These are phyloP conservation scores for Erannis defoliaria DNA, from an alignment of 2,888 invertebrate species.

Conservation along the genomic window DNA sequence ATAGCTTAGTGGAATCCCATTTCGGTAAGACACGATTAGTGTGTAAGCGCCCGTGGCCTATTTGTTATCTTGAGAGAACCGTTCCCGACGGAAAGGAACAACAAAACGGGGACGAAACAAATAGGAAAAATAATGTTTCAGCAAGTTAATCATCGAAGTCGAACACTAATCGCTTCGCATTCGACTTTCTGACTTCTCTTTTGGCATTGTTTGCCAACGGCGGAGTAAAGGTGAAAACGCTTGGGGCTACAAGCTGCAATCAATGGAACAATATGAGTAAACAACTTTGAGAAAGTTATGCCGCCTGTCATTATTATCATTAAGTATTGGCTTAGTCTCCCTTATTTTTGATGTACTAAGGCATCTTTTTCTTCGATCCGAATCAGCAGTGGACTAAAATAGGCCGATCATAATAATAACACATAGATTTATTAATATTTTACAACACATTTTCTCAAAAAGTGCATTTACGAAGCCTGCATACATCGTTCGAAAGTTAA, in stretches of 20 bases:
- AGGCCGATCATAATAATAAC: no score
- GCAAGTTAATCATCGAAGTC: constrained; percentile 72
- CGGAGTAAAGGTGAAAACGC: constrained; percentile 52
- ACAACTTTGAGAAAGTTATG: constrained; percentile 21
- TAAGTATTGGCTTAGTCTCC: neutral
- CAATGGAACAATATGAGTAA: constrained; percentile 20
- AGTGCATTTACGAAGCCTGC: no score
- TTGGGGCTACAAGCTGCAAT: constrained; percentile 9
- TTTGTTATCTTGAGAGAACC: constrained; percentile 71
- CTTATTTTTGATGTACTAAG: no score
- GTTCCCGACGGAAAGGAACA: constrained; percentile 50
- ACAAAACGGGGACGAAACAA: constrained; percentile 52
- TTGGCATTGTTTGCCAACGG: constrained; percentile 60
- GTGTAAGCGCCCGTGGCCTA: constrained; percentile 71
- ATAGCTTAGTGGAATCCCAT: constrained; percentile 73
- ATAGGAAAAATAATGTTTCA: constrained; percentile 58
- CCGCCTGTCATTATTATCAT: constrained; percentile 13
- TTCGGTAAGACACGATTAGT: constrained; percentile 71
- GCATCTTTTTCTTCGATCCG: no score
- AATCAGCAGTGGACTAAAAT: no score
- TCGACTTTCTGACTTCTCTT: constrained; percentile 56
- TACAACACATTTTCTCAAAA: no score
- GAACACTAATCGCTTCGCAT: constrained; percentile 63
- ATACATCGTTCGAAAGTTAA: no score
- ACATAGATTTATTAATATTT: no score